A percentile compares a stretch with the other conserved stretches of the same genome.
These are phyloP conservation scores for Meghimatium bilineatum DNA, from an alignment of 2,888 invertebrate species.

Conservation along the genomic window DNA sequence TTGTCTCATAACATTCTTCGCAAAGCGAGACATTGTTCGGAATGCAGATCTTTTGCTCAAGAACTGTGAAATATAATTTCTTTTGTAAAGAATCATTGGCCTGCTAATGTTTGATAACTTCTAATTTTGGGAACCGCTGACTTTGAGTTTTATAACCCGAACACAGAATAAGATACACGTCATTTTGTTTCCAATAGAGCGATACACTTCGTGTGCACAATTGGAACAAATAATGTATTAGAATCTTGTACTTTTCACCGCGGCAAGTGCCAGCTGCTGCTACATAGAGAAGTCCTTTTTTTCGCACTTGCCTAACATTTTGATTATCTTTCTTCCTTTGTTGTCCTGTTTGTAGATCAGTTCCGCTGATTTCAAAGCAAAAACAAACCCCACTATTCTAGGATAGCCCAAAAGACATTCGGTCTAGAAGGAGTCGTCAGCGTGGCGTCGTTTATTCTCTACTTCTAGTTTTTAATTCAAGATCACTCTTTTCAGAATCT, in stretches of 20 bases:
- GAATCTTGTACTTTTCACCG: background rate
- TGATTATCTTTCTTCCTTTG: constrained; percentile 32
- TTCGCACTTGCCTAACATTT: constrained; percentile 16
- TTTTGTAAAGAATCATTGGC: too few species aligned
- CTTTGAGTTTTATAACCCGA: background rate
- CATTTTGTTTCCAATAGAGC: constrained; percentile 9
- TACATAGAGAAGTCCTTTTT: constrained; percentile 10
- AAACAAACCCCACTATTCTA: constrained; percentile 27
- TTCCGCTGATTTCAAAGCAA: constrained; percentile 19
- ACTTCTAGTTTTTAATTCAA: background rate
- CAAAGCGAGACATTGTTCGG: too few species aligned
- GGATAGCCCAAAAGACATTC: constrained; percentile 6
- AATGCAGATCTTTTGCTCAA: too few species aligned
- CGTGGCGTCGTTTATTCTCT: constrained; percentile 6
- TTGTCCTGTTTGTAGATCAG: constrained; percentile 15
- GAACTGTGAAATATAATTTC: too few species aligned
- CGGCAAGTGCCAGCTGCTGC: background rate
- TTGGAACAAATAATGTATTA: constrained; percentile 39
- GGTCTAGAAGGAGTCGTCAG: background rate
- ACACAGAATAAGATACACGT: too few species aligned
- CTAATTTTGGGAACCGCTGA: background rate
- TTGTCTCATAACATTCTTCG: too few species aligned
- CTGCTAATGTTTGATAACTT: too few species aligned
- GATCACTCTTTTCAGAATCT: background rate
- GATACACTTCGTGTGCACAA: constrained; percentile 12